Base-by-base conservation (phyloP, 2,113 vertebrate genomes). In the Anguilla rostrata region DNA sequence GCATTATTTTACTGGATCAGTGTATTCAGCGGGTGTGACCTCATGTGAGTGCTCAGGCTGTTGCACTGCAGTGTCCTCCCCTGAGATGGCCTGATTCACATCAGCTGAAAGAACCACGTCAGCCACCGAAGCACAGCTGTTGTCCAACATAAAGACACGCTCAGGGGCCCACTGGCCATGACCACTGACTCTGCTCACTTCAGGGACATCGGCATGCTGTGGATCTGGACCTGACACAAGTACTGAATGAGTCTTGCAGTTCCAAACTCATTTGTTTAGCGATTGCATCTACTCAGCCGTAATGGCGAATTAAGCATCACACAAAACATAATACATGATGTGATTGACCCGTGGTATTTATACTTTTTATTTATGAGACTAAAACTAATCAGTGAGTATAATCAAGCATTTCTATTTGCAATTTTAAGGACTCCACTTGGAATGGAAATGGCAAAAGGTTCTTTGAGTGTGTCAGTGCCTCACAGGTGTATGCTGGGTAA, bases 161-260 rank as follows among this genome's bases (percentile, higher is more conserved):
- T 94, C 94, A 94, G 95, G 94, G 92, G 92, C 89, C 92, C 95
- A 94, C 94, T 94, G 94, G 92, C 91, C 90, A 90, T 91, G 92
- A 94, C 94, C 93, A 95, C 93, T 91, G 87, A 92, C 90, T 92
- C 92, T 91, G 89, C 92, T 92, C 91, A 93, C 93, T 94, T 92
- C 87, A 93, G 92, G 91, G 94, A 94, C 92, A 93, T 91, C 91
- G 90, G 93, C 63, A 71, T 12, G 34, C 63, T 60, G 57, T 71
- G 6, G 22, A n/a, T 9, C 11, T 3, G 71, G 2, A 34, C n/a
- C 26, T 6, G 2, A 9, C n/a, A 75, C n/a, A 34, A 75, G 22
- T 3, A 66, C 20, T 22, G 60, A 66, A 53, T 14, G 11, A 14
- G 11, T 53, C 49, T 53, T 0, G 49, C 49, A 12, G 49, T 53